Conservation (phyloP, 1,140 invertebrate genomes). For the Zelostemma sp. region DNA sequence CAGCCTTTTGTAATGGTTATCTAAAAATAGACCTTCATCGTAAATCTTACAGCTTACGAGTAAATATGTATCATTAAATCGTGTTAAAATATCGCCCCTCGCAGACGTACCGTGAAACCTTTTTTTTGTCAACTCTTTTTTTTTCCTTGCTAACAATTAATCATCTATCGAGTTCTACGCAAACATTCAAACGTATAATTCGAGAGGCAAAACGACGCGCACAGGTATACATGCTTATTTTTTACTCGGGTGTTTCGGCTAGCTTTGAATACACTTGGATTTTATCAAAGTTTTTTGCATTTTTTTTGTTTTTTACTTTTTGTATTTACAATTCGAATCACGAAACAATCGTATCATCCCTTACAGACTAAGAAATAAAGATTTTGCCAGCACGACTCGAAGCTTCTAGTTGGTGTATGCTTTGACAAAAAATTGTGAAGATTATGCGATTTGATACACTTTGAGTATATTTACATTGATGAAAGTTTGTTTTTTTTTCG, state of each 20-base stretch:
- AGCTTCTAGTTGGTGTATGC: conserved; percentile 3
- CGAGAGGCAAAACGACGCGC: conserved; percentile 11
- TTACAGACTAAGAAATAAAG: background rate
- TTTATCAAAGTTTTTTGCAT: background rate
- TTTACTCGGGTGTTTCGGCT: conserved; percentile 7
- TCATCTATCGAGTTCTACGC: conserved; percentile 13
- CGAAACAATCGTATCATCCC: background rate
- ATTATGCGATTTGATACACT: conserved; percentile 3
- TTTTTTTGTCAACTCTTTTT: conserved; percentile 16
- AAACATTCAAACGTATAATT: conserved; percentile 13
- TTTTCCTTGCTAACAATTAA: conserved; percentile 10
- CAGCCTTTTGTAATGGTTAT: conserved; percentile 42
- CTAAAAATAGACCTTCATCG: conserved; percentile 48
- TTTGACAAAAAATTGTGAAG: conserved; percentile 13
- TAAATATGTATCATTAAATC: conserved; percentile 27
- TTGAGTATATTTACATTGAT: conserved; percentile 23
- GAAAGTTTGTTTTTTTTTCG: too few relatives aligned
- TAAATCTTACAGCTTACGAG: conserved; percentile 36
- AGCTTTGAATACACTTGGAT: background rate
- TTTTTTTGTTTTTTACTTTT: background rate
- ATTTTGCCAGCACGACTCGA: background rate
- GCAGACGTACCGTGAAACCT: background rate
- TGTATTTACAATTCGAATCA: background rate
- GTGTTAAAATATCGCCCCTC: conserved; percentile 41
- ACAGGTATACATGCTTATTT: conserved; percentile 13